Conservation (phyloP, 2,113 vertebrate genomes). For the Coptodon bakossiorum region DNA sequence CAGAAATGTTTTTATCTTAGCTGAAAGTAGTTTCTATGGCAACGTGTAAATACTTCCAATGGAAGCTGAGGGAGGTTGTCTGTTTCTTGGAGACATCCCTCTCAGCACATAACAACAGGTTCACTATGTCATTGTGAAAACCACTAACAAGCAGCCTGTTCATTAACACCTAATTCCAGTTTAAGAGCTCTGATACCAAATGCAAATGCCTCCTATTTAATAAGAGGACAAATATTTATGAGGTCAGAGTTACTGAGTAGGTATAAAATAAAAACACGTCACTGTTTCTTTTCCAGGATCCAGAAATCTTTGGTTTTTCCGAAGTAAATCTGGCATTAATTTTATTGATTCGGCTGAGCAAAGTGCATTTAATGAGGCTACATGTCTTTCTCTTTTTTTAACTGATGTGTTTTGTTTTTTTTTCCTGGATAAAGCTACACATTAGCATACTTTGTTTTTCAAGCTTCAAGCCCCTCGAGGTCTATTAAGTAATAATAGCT, state of each 20-base stretch:
- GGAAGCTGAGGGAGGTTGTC: neutral
- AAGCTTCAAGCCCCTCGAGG: neutral
- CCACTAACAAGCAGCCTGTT: slow-evolving; percentile 19
- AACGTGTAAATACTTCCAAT: neutral
- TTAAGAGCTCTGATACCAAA: neutral
- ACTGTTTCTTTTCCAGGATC: neutral
- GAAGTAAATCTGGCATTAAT: neutral
- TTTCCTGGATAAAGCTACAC: neutral
- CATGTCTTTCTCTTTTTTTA: neutral
- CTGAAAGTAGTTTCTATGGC: slow-evolving; percentile 29
- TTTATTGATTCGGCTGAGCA: neutral
- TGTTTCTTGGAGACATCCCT: slow-evolving; percentile 9
- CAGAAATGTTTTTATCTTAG: slow-evolving; percentile 1
- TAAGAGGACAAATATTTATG: neutral
- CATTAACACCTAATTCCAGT: slow-evolving; percentile 8
- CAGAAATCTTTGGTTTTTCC: neutral
- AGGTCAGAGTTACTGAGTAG: neutral
- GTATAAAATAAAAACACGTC: neutral
- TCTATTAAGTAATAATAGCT: neutral
- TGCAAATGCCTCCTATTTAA: neutral
- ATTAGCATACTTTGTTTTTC: neutral
- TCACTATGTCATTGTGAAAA: slow-evolving; percentile 4
- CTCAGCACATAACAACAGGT: neutral
- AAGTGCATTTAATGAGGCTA: neutral
- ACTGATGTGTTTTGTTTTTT: neutral